A percentile compares a stretch with the other conserved stretches of the same genome.
These are phyloP conservation scores for Grapholita molesta DNA, from an alignment of 1,140 invertebrate genomes.

Conservation along the genomic window DNA sequence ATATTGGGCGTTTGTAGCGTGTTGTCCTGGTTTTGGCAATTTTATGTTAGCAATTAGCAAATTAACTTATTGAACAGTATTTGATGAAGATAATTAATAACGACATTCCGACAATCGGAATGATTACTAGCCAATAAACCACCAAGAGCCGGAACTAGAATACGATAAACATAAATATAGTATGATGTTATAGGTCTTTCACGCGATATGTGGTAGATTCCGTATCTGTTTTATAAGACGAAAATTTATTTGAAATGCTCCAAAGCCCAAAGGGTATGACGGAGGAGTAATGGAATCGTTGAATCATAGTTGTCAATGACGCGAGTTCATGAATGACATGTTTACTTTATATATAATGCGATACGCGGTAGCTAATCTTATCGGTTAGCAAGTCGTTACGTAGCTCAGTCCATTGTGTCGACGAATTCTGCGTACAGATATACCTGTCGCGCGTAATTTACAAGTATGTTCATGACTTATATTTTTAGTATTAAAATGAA, in stretches of 20 bases:
- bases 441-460: neutral
- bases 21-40: neutral
- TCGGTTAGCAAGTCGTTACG: neutral
- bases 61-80: neutral
- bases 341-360: neutral
- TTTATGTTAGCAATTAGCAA: neutral
- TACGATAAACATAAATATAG: neutral
- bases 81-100: neutral
- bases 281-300: no score
- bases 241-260: no score
- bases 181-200: no score
- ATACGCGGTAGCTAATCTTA: constrained; percentile 4
- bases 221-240: no score
- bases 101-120: neutral
- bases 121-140: neutral
- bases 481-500: neutral
- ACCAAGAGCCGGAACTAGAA: neutral
- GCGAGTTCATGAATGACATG: neutral
- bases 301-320: neutral
- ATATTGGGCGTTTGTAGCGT: neutral
- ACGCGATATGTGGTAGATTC: no score
- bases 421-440: neutral
- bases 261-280: no score
- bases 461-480: neutral
- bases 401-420: neutral